phyloP scores from a whole-genome alignment of 2,113 vertebrate species.

The Boulengerochromis microlepis region DNA sequence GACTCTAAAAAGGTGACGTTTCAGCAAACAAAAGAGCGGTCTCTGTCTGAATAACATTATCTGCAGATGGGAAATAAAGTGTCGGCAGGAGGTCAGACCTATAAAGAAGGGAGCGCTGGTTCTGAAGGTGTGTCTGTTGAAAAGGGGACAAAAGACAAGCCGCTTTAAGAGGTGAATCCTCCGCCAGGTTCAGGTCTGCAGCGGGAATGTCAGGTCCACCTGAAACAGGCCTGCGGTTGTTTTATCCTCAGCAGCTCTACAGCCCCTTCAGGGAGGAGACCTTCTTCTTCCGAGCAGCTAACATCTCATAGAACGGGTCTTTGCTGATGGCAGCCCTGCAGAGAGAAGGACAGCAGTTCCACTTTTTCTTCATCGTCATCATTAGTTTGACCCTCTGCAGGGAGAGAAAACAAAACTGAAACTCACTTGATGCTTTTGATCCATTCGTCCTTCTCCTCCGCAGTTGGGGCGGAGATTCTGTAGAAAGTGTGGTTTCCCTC shows the following conservation, averaged over 20 bases:
- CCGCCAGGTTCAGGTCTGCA: neutral
- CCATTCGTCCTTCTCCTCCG: slow-evolving; percentile 95
- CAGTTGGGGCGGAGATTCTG: slow-evolving; percentile 89
- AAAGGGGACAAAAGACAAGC: neutral
- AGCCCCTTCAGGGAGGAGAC: slow-evolving; percentile 88
- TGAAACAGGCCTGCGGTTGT: neutral
- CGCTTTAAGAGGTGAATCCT: neutral
- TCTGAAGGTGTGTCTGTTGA: neutral
- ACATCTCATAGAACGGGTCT: slow-evolving; percentile 98
- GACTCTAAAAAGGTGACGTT: neutral
- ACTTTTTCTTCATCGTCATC: neutral
- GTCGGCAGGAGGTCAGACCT: neutral
- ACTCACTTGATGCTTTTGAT: slow-evolving; percentile 94
- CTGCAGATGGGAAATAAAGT: neutral
- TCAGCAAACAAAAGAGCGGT: neutral
- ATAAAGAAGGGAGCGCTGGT: neutral
- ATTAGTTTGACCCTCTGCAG: neutral
- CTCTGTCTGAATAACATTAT: neutral
- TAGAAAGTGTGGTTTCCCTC: slow-evolving; percentile 98
- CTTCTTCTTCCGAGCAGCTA: slow-evolving; percentile 94
- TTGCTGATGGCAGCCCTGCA: slow-evolving; percentile 94
- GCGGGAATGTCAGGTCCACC: neutral
- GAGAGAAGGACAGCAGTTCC: neutral
- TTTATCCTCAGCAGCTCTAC: slow-evolving; percentile 50
- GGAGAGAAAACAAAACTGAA: neutral